Evolutionary conservation across 2,797 vertebrate species (phyloP).

Genomic region (Acipenser ruthenus): DNA sequence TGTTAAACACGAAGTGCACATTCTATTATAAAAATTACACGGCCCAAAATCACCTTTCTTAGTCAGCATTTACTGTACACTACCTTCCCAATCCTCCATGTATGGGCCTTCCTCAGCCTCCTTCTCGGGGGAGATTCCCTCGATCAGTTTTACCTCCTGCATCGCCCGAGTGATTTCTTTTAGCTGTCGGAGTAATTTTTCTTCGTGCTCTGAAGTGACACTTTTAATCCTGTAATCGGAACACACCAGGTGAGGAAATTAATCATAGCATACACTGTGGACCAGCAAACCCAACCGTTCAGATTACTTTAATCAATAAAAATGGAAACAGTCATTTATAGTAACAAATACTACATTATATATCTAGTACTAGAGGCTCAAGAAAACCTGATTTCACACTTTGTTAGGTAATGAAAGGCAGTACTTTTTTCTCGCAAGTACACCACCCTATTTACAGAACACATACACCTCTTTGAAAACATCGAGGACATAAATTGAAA

Average conservation of each 20-base stretch:
- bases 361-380: not conserved
- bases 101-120: constrained; percentile 78
- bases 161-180: constrained; percentile 84
- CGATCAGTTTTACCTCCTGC: constrained; percentile 81
- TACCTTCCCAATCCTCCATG: constrained; percentile 78
- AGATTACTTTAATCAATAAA: constrained; percentile 1
- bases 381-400: not conserved
- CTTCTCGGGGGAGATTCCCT: constrained; percentile 65
- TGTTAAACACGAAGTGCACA: too few species aligned
- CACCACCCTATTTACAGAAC: too few species aligned
- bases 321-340: not conserved
- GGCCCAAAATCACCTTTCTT: too few species aligned
- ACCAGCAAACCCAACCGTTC: constrained; percentile 29
- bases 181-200: constrained; percentile 78
- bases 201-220: constrained; percentile 78
- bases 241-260: not conserved
- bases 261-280: constrained; percentile 21
- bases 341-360: not conserved
- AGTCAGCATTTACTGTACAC: not conserved
- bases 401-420: too few species aligned
- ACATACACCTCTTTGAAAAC: too few species aligned
- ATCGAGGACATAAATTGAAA: too few species aligned
- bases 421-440: too few species aligned
- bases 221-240: constrained; percentile 48
- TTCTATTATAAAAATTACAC: too few species aligned